Evolutionary conservation across 2,797 vertebrate species (phyloP), one percentile per base, ranked within the genome.

Genomic region (Pagetopsis macropterus): DNA sequence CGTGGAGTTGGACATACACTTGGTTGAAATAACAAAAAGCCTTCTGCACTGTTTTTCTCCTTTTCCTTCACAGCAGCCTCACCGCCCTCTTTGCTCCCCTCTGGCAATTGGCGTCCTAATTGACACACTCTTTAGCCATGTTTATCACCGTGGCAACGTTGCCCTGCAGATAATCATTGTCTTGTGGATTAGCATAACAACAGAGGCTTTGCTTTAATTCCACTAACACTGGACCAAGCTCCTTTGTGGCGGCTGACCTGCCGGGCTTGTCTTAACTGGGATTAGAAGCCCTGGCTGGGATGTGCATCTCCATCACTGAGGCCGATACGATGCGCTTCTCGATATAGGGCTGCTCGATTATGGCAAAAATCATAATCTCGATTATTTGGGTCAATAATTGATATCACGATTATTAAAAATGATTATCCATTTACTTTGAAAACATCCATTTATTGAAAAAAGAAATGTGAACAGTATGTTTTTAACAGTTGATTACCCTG

Each of bases 151-250:
- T 81, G 85, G 90, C 85, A 90, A 91, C 83, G 41, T 87, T 89
- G 79, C 90, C 81, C 75, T 16, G 79, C 85, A 89, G 92, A 93
- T 91, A 91, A 91, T 92, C 84, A 88, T 93, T 91, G 89, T 93
- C 86, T 91, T 76, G 72, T 82, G 91, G 92, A 93, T 95, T 93
- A 94, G 80, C 88, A 91, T 89, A 91, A 93, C 90, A 92, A 91
- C 91, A 87, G 87, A 87, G 83, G 92, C 88, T 94, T 93, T 90
- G 80, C 85, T 88, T 91, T 92, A 93, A 92, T 93, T 87, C 90
- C 87, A 54, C 87, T 88, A 88, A 92, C 88, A 83, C 90, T 90
- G 91, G 87, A 91, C 85, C 81, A 50, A 89, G 82, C 87, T 86
- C 82, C 86, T 92, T 84, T 89, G 84, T 89, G 77, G 81, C 54